Evolutionary conservation across 1,140 invertebrate genomes (phyloP).

Genomic region (Leptoteleia sp.): DNA sequence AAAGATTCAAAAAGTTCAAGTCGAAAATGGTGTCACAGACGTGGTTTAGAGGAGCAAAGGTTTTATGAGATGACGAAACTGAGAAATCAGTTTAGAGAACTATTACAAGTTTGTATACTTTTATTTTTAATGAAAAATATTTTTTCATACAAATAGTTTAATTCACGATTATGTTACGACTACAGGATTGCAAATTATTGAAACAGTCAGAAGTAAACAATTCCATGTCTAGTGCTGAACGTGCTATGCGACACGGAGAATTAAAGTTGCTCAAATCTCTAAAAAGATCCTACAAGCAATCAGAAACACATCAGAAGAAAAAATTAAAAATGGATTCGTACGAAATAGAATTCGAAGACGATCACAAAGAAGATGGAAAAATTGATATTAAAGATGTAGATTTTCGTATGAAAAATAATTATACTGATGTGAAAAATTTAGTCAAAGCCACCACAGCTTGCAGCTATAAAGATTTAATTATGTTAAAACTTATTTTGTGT

Average conservation of each 20-base stretch:
- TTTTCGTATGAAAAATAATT: constrained; percentile 89
- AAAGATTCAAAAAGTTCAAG: constrained; percentile 75
- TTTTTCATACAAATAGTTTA: constrained; percentile 9
- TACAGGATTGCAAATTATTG: constrained; percentile 86
- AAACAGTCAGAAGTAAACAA: constrained; percentile 81
- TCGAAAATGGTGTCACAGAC: constrained; percentile 91
- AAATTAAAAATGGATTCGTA: constrained; percentile 85
- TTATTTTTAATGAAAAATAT: constrained; percentile 21
- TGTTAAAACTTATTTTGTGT: constrained; percentile 94
- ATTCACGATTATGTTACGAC: constrained; percentile 40
- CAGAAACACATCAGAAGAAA: constrained; percentile 87
- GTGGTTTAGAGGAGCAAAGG: constrained; percentile 96
- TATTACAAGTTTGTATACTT: constrained; percentile 85
- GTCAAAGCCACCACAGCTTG: constrained; percentile 87
- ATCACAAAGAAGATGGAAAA: constrained; percentile 82
- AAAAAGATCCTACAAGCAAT: constrained; percentile 84
- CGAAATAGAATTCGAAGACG: constrained; percentile 82
- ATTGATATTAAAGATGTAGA: constrained; percentile 96
- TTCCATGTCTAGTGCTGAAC: constrained; percentile 87
- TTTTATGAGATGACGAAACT: constrained; percentile 98
- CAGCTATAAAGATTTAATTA: constrained; percentile 91
- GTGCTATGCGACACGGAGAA: constrained; percentile 91
- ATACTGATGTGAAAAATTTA: constrained; percentile 86
- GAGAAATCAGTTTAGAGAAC: constrained; percentile 92
- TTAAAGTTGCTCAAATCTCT: constrained; percentile 91